Conservation (phyloP, 2,888 invertebrate genomes). For the Cantharis rufa region DNA sequence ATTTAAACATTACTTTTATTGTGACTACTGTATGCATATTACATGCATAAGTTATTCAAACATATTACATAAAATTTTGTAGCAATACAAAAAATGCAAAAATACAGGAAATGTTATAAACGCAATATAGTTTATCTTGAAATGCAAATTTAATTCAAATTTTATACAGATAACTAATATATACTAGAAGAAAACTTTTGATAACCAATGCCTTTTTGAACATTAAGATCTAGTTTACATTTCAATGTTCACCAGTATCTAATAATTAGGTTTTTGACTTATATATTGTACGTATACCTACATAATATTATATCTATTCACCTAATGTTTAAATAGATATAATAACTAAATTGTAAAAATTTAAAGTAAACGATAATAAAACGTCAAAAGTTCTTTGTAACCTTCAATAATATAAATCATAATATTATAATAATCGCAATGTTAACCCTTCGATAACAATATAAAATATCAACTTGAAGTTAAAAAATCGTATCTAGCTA, state of each 20-base stretch:
- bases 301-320: background rate
- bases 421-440: too few relatives aligned
- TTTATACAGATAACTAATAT: background rate
- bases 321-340: background rate
- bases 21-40: too few relatives aligned
- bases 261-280: background rate
- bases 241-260: background rate
- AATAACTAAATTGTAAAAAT: background rate
- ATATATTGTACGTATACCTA: background rate
- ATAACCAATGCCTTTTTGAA: background rate
- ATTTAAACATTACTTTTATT: background rate
- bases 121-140: background rate
- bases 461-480: too few relatives aligned
- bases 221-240: background rate
- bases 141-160: background rate
- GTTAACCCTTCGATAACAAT: too few relatives aligned
- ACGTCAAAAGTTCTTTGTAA: too few relatives aligned
- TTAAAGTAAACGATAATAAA: background rate
- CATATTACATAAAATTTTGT: background rate
- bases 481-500: too few relatives aligned
- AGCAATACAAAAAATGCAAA: background rate
- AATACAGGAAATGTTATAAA: background rate
- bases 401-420: too few relatives aligned
- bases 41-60: background rate
- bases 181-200: background rate